Evolutionary conservation across 2,113 vertebrate genomes (phyloP), one percentile per base, ranked within the genome.

Genomic region (Probosciger aterrimus): DNA sequence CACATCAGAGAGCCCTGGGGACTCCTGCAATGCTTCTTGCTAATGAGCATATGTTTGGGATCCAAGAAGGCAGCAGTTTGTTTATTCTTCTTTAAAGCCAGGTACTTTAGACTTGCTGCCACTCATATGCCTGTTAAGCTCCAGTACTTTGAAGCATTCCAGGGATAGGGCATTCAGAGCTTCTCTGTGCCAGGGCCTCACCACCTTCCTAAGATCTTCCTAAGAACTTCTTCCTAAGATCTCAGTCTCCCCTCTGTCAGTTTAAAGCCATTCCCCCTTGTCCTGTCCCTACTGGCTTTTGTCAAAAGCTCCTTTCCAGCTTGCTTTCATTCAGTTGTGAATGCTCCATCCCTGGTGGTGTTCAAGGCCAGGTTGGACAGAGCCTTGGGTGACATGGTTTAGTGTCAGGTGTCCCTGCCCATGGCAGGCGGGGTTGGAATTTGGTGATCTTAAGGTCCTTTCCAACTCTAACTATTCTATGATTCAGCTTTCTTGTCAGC

Each of bases 31-130:
- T 4, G 41, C 63, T 39, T 33, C 39, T 19, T 18, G 5, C n/a
- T 2, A 0, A 27, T 5, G 22, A 35, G 16, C 50, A 1, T 24
- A 1, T 44, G 4, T 4, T 28, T 30, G n/a, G 30, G 33, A 7
- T 12, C 62, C 33, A 31, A 19, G 52, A 24, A 39, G 11, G 15
- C 4, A 19, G n/a, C 18, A 31, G 59, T 31, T 35, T 59, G 57
- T 24, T 59, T 59, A 24, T 62, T 23, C 53, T 53, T 73, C 14
- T 39, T 13, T n/a, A 9, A 30, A 39, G 15, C 39, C 18, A 24
- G 13, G 3, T 39, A 27, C 6, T 14, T 35, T 8, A 23, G 60
- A 49, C 25, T 22, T 35, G 41, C 50, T 49, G 59, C 25, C 50
- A 4, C 20, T 24, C 41, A 4, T 0, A 1, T 14, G 57, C 49